phyloP scores from a whole-genome alignment of 2,113 vertebrate species.

The Empidonax traillii region DNA sequence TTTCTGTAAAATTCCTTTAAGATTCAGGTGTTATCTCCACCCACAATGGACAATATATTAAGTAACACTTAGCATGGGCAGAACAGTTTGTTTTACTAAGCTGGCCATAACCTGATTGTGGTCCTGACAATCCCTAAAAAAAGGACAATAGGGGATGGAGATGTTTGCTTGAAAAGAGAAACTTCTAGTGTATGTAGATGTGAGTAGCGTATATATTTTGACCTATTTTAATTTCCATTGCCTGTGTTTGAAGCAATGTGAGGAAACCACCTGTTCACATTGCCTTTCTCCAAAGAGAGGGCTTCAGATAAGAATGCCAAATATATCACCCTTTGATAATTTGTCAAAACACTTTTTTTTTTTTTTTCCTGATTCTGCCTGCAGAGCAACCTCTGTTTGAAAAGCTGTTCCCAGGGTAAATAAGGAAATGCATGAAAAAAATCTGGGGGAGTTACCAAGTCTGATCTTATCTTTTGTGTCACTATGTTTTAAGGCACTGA shows the following conservation, averaged over 20 bases:
- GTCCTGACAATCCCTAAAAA: neutral
- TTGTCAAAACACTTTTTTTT: neutral
- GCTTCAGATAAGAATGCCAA: neutral
- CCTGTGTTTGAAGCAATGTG: neutral
- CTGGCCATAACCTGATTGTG: neutral
- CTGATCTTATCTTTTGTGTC: conserved; percentile 45
- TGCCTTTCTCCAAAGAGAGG: neutral
- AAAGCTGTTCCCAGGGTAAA: conserved; percentile 42
- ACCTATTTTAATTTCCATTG: neutral
- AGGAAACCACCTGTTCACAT: neutral
- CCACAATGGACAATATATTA: neutral
- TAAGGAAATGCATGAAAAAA: conserved; percentile 66
- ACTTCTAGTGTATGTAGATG: neutral
- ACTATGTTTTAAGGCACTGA: conserved; percentile 21
- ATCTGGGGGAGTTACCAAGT: conserved; percentile 35
- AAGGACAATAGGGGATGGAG: neutral
- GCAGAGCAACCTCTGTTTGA: conserved; percentile 21
- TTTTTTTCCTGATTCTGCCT: neutral
- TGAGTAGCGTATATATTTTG: neutral
- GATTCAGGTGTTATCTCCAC: neutral
- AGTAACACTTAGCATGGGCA: conserved; percentile 11
- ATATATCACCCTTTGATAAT: neutral
- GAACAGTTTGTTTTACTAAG: conserved; percentile 11
- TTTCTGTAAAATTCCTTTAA: neutral
- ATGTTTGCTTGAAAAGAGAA: neutral